Base-by-base conservation (phyloP, 2,797 vertebrate genomes). In the Schizothorax lantsangensis region DNA sequence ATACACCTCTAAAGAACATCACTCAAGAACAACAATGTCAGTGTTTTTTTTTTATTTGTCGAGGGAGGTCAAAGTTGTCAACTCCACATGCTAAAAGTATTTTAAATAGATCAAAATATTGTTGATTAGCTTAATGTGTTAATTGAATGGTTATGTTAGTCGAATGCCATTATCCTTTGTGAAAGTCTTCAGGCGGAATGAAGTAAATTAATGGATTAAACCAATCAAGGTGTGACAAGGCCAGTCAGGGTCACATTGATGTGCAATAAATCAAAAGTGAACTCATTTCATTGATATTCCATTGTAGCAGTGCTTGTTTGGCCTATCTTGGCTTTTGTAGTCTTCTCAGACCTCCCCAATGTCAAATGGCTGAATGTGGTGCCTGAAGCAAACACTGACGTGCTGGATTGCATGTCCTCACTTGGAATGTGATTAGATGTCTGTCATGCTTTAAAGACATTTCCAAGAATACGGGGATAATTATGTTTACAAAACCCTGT, bases 171-270 rank as follows among this genome's bases (percentile, higher is more conserved):
- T 81, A 86, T 81, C 69, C 45, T 66, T 74, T 4, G 15, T 26
- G 23, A 66, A 64, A 73, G 79, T 81, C 68, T 81, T 54, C 68
- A 33, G 66, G 66, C 7, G 0, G 54, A 74, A 52, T 73, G 69
- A 86, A 74, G 79, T 81, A 81, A 86, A 81, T 86, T 26, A 81
- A 86, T 33, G 57, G 43, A 86, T 86, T 75, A 81, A 86, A 40
- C 23, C 23, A 81, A 81, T 75, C 68, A 66, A 86, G 69, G 57
- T 52, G 57, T 81, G 57, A 81, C 85, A 86, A 66, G 79, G 69
- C 69, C 79, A 86, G 71, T 12, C 54, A 62, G 69, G 85, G 79
- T 74, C 69, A 64, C 57, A 74, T 52, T 74, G 54, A 74, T 86
- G 85, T 66, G 43, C 57, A 86, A 30, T 86, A 40, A 66, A 86